A percentile compares a stretch with the other conserved stretches of the same genome.
phyloP scores from a whole-genome alignment of 2,888 invertebrate species.

The Meganola albula region DNA sequence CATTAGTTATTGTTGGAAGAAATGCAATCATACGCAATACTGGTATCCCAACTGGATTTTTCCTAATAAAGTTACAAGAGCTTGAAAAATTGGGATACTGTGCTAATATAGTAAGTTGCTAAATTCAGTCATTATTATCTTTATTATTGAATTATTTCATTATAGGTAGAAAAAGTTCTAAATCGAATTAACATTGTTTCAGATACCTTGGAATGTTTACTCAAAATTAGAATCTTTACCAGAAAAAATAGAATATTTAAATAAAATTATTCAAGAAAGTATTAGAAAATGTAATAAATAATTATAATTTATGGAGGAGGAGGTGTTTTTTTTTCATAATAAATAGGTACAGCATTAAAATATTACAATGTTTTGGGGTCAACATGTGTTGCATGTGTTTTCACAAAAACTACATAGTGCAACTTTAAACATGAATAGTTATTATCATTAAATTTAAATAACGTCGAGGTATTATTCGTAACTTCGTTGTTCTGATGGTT shows the following conservation, averaged over 20 bases:
- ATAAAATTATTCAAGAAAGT: slow-evolving; percentile 38
- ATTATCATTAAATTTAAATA: too few relatives aligned
- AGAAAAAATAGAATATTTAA: slow-evolving; percentile 50
- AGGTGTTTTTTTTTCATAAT: too few relatives aligned
- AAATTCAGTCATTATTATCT: not conserved
- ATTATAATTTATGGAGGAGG: too few relatives aligned
- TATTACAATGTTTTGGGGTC: too few relatives aligned
- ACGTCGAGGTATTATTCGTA: too few relatives aligned
- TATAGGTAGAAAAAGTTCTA: not conserved
- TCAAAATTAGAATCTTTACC: slow-evolving; percentile 34
- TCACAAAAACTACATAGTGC: too few relatives aligned
- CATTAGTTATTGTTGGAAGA: slow-evolving; percentile 78
- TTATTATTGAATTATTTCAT: not conserved
- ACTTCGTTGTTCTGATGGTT: too few relatives aligned
- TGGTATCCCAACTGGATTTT: slow-evolving; percentile 73
- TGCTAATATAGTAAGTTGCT: slow-evolving; percentile 70
- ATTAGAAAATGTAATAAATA: slow-evolving; percentile 29
- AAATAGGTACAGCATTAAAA: too few relatives aligned
- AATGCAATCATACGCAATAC: slow-evolving; percentile 77
- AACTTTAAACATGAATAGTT: too few relatives aligned
- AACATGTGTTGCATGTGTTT: too few relatives aligned
- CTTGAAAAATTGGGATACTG: slow-evolving; percentile 79
- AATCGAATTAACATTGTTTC: slow-evolving; percentile 32
- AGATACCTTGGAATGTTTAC: slow-evolving; percentile 77
- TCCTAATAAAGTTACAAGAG: slow-evolving; percentile 80